phyloP scores from a whole-genome alignment of 1,140 invertebrate genomes.

The Euura lappo region DNA sequence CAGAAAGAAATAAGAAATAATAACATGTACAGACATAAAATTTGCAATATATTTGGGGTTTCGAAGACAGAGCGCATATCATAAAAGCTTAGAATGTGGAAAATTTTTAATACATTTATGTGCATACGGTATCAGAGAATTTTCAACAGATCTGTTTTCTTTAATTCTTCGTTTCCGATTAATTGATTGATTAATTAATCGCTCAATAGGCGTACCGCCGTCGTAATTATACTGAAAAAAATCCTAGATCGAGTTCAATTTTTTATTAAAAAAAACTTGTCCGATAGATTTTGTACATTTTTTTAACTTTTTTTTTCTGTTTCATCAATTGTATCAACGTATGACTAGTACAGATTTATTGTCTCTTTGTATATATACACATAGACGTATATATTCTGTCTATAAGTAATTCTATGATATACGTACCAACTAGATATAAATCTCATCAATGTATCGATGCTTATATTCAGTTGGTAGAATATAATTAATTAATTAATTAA shows the following conservation, averaged over 20 bases:
- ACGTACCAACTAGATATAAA: neutral
- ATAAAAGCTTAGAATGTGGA: neutral
- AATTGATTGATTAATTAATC: too few relatives aligned
- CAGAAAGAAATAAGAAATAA: slow-evolving; percentile 6
- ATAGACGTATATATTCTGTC: too few relatives aligned
- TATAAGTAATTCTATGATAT: neutral
- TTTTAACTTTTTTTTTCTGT: slow-evolving; percentile 45
- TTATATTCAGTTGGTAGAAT: too few relatives aligned
- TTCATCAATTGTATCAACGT: too few relatives aligned
- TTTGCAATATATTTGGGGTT: neutral
- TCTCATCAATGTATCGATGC: too few relatives aligned
- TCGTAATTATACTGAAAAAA: too few relatives aligned
- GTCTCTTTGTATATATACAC: slow-evolving; percentile 12
- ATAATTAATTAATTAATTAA: too few relatives aligned
- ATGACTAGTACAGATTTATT: neutral
- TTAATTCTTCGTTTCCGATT: neutral
- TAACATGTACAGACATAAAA: neutral
- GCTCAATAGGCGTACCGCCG: too few relatives aligned
- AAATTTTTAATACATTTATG: too few relatives aligned
- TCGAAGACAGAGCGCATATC: neutral
- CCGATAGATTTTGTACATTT: slow-evolving; percentile 54
- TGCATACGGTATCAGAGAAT: neutral
- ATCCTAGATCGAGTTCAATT: too few relatives aligned
- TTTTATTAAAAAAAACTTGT: neutral
- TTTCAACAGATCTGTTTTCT: neutral